Conservation (phyloP, 2,113 vertebrate species). For the Psophia crepitans region DNA sequence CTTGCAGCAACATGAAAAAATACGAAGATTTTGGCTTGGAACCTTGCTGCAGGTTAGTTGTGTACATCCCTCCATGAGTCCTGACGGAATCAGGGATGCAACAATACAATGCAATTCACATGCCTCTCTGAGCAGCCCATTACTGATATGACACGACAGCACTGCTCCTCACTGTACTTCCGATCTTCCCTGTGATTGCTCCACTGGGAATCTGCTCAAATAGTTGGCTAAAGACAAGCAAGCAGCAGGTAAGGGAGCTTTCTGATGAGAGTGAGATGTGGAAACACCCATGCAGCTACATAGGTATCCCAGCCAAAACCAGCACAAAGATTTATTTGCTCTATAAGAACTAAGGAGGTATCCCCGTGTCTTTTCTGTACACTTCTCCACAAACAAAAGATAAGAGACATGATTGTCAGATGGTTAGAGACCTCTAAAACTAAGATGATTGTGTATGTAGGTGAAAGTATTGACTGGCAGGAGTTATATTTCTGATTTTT, state of each 20-base stretch:
- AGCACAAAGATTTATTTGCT: neutral
- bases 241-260: neutral
- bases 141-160: neutral
- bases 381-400: neutral
- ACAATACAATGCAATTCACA: neutral
- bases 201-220: neutral
- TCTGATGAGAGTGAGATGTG: neutral
- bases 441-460: neutral
- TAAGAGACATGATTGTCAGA: neutral
- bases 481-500: neutral
- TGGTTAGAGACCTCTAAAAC: neutral
- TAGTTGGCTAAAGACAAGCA: neutral
- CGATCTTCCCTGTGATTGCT: neutral
- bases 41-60: neutral
- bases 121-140: neutral
- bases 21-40: neutral
- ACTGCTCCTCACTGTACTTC: neutral
- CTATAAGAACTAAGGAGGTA: neutral
- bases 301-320: neutral
- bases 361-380: neutral
- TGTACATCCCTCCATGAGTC: fast-evolving
- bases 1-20: neutral
- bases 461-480: neutral
- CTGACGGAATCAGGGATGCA: neutral
- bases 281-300: neutral